Evolutionary conservation across 2,113 vertebrate species (phyloP).

Genomic region (Penelope pileata): DNA sequence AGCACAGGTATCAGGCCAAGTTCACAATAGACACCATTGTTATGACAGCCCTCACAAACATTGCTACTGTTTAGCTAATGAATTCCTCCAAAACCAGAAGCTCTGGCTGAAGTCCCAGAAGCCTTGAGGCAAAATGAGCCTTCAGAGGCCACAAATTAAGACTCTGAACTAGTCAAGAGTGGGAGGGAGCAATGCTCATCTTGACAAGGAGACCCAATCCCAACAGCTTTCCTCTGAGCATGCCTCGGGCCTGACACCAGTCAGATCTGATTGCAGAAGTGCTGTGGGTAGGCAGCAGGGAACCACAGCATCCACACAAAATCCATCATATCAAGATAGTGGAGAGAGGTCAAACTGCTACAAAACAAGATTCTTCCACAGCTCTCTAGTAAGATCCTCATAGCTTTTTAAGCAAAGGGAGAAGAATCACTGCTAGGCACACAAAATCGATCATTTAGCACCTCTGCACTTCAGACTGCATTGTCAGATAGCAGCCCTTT

Average conservation of each 20-base stretch:
- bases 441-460: not conserved
- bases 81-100: not conserved
- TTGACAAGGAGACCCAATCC: not conserved
- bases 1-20: not conserved
- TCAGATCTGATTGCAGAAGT: not conserved
- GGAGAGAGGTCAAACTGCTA: not conserved
- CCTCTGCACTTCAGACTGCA: not conserved
- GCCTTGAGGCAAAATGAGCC: not conserved
- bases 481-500: not conserved
- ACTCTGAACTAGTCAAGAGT: not conserved
- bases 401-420: not conserved
- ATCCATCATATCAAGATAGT: fast-evolving
- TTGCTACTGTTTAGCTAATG: not conserved
- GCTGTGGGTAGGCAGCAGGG: not conserved
- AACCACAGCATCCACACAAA: not conserved
- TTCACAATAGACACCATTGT: not conserved
- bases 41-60: not conserved
- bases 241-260: not conserved
- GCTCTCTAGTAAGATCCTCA: not conserved
- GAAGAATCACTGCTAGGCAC: not conserved
- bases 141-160: not conserved
- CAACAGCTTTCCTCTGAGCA: not conserved
- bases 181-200: not conserved
- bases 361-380: not conserved
- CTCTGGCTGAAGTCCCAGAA: not conserved